A percentile compares a stretch with the other conserved stretches of the same genome.
Conservation (phyloP, 1,140 invertebrate genomes). For the Ceratosolen solmsi region DNA sequence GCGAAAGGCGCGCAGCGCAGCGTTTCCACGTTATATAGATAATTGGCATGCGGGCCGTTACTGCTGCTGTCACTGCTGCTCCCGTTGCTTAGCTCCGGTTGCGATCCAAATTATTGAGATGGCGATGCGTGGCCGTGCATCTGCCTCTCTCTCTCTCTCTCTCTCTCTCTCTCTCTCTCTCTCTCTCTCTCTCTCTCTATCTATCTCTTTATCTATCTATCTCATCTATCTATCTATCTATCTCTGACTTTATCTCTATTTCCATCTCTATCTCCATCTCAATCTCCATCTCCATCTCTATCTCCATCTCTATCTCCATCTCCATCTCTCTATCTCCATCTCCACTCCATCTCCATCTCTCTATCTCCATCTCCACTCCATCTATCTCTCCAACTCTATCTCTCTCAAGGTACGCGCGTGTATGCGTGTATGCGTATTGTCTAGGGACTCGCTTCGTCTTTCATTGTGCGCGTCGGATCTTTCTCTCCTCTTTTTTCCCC, state of each 20-base stretch:
- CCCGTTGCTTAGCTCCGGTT: background rate
- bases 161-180: background rate
- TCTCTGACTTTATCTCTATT: background rate
- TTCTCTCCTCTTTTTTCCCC: background rate
- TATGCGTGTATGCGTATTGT: background rate
- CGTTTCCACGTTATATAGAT: slow-evolving; percentile 7
- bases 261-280: background rate
- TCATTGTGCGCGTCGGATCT: slow-evolving; percentile 9
- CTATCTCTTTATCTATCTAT: background rate
- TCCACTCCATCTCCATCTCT: slow-evolving; percentile 18
- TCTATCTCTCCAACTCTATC: background rate
- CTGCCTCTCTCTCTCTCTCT: slow-evolving; percentile 14
- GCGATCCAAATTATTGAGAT: background rate
- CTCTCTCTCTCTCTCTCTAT: background rate
- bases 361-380: background rate
- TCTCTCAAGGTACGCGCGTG: background rate
- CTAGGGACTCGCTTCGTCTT: slow-evolving; percentile 28
- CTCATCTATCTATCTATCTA: slow-evolving; percentile 15
- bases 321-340: background rate
- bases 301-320: background rate
- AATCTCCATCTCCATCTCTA: slow-evolving; percentile 7
- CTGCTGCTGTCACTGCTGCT: background rate
- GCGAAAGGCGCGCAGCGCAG: slow-evolving; percentile 1
- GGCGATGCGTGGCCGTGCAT: background rate
- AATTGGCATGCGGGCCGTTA: slow-evolving; percentile 41